Percentiles rank a stretch among this genome's conserved stretches.
phyloP scores from a whole-genome alignment of 2,797 vertebrate species.

The Acropternis orthonyx region DNA sequence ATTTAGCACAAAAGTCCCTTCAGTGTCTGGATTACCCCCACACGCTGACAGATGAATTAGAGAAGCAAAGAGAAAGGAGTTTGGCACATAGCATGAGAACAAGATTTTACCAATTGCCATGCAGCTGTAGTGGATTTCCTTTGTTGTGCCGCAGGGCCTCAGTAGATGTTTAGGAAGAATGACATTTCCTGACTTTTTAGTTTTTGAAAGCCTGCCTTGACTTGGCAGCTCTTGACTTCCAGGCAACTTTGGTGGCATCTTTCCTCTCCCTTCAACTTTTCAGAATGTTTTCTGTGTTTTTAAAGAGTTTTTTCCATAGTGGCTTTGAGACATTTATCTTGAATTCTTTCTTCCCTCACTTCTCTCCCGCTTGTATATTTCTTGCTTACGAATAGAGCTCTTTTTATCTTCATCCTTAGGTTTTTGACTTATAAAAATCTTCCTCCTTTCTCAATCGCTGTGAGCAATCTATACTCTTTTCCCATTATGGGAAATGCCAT shows the following conservation, averaged over 20 bases:
- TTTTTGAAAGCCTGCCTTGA: conserved; percentile 15
- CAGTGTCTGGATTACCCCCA: background rate
- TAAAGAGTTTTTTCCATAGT: background rate
- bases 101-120: conserved; percentile 40
- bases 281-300: background rate
- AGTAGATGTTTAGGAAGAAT: conserved; percentile 51
- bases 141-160: conserved; percentile 50
- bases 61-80: background rate
- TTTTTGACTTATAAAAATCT: background rate
- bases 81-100: conserved; percentile 29
- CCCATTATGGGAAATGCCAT: background rate
- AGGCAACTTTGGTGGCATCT: conserved; percentile 49
- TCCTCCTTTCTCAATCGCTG: background rate
- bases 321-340: background rate
- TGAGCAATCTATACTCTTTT: accelerated
- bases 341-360: background rate
- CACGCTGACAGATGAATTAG: background rate
- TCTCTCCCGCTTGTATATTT: background rate
- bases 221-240: conserved; percentile 60
- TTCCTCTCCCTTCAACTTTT: conserved; percentile 23
- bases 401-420: background rate
- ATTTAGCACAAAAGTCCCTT: background rate
- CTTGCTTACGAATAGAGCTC: background rate
- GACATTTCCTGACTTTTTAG: conserved; percentile 45
- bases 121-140: conserved; percentile 48